phyloP scores from a whole-genome alignment of 1,140 invertebrate species.

The Drosophila littoralis region DNA sequence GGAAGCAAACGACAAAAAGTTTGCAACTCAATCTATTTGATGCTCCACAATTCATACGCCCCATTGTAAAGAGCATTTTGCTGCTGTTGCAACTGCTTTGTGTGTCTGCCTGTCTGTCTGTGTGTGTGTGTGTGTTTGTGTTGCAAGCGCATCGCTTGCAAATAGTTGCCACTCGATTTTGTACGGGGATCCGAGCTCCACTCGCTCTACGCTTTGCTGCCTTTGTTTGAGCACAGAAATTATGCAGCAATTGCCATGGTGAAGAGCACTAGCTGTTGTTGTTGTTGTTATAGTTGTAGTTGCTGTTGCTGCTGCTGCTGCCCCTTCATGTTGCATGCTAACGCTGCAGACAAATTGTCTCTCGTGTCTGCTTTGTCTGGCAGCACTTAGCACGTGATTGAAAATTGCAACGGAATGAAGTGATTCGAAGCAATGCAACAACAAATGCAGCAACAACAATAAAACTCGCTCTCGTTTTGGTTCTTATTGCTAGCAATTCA shows the following conservation, averaged over 20 bases:
- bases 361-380: conserved; percentile 47
- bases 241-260: conserved; percentile 55
- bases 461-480: conserved; percentile 1
- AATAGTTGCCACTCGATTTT: conserved; percentile 72
- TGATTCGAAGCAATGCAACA: conserved; percentile 56
- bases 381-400: conserved; percentile 80
- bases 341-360: conserved; percentile 76
- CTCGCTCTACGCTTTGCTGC: conserved; percentile 4
- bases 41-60: conserved; percentile 40
- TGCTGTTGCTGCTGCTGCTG: conserved; percentile 16
- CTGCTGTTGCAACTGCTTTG: conserved; percentile 13
- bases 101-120: conserved; percentile 18
- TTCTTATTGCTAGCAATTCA: conserved; percentile 61
- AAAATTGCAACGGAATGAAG: conserved; percentile 76
- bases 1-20: not conserved
- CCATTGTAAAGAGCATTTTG: conserved; percentile 24
- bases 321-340: conserved; percentile 65
- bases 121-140: conserved; percentile 34
- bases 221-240: conserved; percentile 66
- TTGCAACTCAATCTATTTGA: conserved; percentile 6
- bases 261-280: conserved; percentile 15
- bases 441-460: conserved; percentile 13
- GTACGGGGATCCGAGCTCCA: conserved; percentile 20
- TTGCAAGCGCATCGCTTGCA: conserved; percentile 51
- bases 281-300: conserved; percentile 37